phyloP scores from a whole-genome alignment of 2,888 invertebrate genomes.

The Sylvicola cinctus region DNA sequence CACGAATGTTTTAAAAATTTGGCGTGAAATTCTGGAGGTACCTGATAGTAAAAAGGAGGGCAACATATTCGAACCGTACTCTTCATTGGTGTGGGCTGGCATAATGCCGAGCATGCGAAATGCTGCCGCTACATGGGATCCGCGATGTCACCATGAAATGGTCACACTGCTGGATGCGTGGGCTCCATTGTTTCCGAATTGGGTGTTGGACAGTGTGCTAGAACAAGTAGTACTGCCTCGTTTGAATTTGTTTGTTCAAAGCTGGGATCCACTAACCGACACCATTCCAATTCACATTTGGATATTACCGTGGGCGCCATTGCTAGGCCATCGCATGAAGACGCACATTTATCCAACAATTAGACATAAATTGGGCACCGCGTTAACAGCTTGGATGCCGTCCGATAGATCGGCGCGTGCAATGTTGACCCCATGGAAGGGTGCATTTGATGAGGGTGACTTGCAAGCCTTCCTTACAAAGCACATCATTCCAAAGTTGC shows the following conservation, averaged over 20 bases:
- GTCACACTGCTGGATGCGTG: slow-evolving; percentile 62
- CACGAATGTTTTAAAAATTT: slow-evolving; percentile 37
- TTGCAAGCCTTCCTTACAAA: slow-evolving; percentile 66
- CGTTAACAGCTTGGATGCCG: slow-evolving; percentile 87
- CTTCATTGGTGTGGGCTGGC: slow-evolving; percentile 68
- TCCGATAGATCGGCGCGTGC: slow-evolving; percentile 81
- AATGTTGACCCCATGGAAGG: slow-evolving; percentile 78
- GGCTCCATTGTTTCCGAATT: slow-evolving; percentile 56
- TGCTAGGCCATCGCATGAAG: slow-evolving; percentile 40
- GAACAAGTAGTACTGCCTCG: slow-evolving; percentile 64
- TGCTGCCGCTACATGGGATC: slow-evolving; percentile 52
- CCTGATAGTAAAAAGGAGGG: slow-evolving; percentile 9
- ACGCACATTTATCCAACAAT: slow-evolving; percentile 67
- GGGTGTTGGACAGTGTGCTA: slow-evolving; percentile 67
- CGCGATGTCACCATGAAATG: slow-evolving; percentile 57
- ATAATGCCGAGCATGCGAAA: slow-evolving; percentile 65
- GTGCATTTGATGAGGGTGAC: slow-evolving; percentile 50
- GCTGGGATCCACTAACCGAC: slow-evolving; percentile 92
- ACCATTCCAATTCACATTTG: slow-evolving; percentile 90
- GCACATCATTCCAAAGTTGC: slow-evolving; percentile 78
- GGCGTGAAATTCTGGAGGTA: slow-evolving; percentile 13
- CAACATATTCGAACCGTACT: slow-evolving; percentile 41
- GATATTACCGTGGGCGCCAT: slow-evolving; percentile 90
- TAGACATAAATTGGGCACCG: slow-evolving; percentile 72
- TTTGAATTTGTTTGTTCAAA: slow-evolving; percentile 51